Evolutionary conservation across 2,888 invertebrate genomes (phyloP).

Genomic region (Cerceris ruficornis): DNA sequence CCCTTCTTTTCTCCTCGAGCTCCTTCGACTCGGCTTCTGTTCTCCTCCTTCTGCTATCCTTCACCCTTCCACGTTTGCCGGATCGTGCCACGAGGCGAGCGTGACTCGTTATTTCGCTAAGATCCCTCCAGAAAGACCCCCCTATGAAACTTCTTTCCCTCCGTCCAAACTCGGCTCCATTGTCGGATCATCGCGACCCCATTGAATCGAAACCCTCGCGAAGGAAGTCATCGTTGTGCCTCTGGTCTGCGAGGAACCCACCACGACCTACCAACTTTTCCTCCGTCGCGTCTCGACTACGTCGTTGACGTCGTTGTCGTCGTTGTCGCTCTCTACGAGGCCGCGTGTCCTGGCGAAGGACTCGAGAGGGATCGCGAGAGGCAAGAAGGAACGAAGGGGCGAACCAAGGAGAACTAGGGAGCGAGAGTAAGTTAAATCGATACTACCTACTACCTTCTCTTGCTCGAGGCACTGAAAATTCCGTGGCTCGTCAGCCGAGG

Average conservation of each 20-base stretch:
- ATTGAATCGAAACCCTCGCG: slow-evolving; percentile 68
- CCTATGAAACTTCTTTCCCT: slow-evolving; percentile 61
- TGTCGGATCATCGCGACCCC: slow-evolving; percentile 73
- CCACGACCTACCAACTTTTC: slow-evolving; percentile 32
- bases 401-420: background rate
- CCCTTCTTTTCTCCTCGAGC: slow-evolving; percentile 12
- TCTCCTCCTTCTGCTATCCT: slow-evolving; percentile 13
- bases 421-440: slow-evolving; percentile 52
- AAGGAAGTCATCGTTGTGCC: slow-evolving; percentile 66
- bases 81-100: slow-evolving; percentile 55
- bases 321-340: slow-evolving; percentile 13
- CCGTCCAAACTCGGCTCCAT: slow-evolving; percentile 62
- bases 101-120: slow-evolving; percentile 68
- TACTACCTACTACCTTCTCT: slow-evolving; percentile 41
- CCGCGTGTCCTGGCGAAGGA: slow-evolving; percentile 14
- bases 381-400: too few relatives aligned
- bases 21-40: slow-evolving; percentile 16
- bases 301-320: slow-evolving; percentile 23
- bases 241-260: slow-evolving; percentile 18
- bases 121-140: slow-evolving; percentile 60
- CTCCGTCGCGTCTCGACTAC: slow-evolving; percentile 15
- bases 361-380: slow-evolving; percentile 4
- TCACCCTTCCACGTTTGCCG: slow-evolving; percentile 44
- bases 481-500: slow-evolving; percentile 2
- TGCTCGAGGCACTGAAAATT: slow-evolving; percentile 16